phyloP scores from a whole-genome alignment of 92 coral and sea anemone genomes.

The Bergia puertoricense region DNA sequence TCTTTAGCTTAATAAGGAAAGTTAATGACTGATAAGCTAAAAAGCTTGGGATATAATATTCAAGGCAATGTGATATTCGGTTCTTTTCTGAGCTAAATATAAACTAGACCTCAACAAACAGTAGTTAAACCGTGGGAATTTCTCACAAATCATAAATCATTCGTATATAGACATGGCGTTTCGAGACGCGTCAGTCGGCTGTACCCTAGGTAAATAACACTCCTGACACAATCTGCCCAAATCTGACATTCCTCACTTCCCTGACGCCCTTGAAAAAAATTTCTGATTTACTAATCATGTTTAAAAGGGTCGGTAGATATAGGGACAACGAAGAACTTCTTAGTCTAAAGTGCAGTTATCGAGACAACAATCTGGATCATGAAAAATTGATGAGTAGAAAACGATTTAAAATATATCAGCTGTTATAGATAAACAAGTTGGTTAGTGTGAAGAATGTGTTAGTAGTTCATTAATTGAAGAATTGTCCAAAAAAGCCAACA shows the following conservation, averaged over 20 bases:
- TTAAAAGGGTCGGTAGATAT: not conserved
- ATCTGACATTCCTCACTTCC: not conserved
- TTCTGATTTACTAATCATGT: not conserved
- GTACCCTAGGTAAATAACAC: not conserved
- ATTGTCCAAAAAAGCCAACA: not conserved
- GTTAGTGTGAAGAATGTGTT: constrained; percentile 21
- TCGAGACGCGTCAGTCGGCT: not conserved
- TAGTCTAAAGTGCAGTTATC: not conserved
- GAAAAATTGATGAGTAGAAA: not conserved
- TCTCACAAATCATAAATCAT: constrained; percentile 39
- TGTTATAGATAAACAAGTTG: not conserved
- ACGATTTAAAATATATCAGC: not conserved
- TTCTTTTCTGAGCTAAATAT: not conserved
- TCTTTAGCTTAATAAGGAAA: not conserved
- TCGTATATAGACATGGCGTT: constrained; percentile 1
- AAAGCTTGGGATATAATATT: too few species aligned
- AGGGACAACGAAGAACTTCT: not conserved
- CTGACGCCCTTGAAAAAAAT: not conserved
- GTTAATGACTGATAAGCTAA: not conserved
- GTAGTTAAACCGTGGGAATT: not conserved
- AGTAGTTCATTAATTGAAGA: constrained; percentile 19
- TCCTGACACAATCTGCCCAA: not conserved
- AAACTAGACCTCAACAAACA: not conserved
- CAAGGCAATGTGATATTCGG: not conserved
- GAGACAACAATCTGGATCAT: not conserved